A percentile compares a stretch with the other conserved stretches of the same genome.
These are phyloP conservation scores for Rhabdornis inornatus DNA, from an alignment of 2,113 vertebrate species.

Conservation along the genomic window DNA sequence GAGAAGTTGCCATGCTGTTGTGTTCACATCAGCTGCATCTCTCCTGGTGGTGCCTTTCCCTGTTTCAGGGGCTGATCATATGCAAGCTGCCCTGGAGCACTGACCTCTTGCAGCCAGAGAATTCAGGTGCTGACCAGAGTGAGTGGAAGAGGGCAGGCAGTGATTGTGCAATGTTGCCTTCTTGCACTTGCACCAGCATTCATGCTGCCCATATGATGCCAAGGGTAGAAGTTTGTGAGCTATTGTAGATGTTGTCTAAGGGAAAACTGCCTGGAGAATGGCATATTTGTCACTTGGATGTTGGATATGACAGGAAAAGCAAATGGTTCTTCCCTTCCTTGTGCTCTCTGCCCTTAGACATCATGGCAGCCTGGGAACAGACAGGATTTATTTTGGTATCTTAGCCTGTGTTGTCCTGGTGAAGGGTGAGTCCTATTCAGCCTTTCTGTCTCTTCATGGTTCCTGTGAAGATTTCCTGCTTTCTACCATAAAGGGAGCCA, in stretches of 20 bases:
- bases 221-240: background rate
- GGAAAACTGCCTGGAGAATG: background rate
- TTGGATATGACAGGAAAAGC: background rate
- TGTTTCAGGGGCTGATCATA: background rate
- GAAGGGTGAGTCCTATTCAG: background rate
- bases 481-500: background rate
- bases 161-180: background rate
- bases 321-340: background rate
- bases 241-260: background rate
- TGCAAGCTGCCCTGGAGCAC: background rate
- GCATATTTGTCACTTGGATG: background rate
- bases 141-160: background rate
- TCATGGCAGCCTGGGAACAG: background rate
- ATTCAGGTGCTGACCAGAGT: background rate
- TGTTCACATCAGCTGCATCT: background rate
- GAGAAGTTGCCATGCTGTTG: background rate
- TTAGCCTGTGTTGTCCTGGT: background rate
- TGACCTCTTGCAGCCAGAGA: background rate
- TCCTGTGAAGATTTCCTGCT: constrained; percentile 13
- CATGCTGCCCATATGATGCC: background rate
- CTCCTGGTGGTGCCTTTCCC: background rate
- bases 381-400: background rate
- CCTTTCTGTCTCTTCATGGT: background rate
- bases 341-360: background rate
- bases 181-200: background rate